A percentile compares a stretch with the other conserved stretches of the same genome.
These are phyloP conservation scores for Meiosimyza decipiens DNA, from an alignment of 2,888 invertebrate species.

Conservation along the genomic window DNA sequence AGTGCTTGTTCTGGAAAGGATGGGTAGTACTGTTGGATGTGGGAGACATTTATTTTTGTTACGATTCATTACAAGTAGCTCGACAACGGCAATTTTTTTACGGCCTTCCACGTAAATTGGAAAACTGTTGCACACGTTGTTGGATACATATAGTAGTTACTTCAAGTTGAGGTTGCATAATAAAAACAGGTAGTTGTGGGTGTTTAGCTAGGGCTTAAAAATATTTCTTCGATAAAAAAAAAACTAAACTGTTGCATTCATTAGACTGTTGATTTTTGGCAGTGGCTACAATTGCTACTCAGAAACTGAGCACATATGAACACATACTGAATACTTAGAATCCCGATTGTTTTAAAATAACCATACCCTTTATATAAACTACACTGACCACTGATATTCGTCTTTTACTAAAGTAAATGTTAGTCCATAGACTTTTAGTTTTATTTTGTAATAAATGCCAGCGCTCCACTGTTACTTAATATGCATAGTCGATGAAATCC, in stretches of 20 bases:
- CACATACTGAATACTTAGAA: not conserved
- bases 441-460: not conserved
- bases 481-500: constrained; percentile 7
- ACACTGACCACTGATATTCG: not conserved
- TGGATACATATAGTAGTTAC: not conserved
- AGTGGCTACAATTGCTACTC: not conserved
- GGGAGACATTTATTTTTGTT: no score
- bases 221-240: not conserved
- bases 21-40: not conserved
- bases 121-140: not conserved
- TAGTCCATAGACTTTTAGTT: not conserved
- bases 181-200: no score
- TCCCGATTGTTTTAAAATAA: no score
- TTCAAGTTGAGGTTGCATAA: not conserved
- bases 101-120: not conserved
- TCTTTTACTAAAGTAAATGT: not conserved
- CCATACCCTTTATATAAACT: no score
- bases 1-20: constrained; percentile 43
- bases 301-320: no score
- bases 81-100: not conserved
- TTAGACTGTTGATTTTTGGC: not conserved
- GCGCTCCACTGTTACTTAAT: not conserved
- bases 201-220: not conserved
- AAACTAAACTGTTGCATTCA: constrained; percentile 13
- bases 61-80: not conserved